Conservation (phyloP, 2,888 invertebrate species). For the Diarsia dahlii region DNA sequence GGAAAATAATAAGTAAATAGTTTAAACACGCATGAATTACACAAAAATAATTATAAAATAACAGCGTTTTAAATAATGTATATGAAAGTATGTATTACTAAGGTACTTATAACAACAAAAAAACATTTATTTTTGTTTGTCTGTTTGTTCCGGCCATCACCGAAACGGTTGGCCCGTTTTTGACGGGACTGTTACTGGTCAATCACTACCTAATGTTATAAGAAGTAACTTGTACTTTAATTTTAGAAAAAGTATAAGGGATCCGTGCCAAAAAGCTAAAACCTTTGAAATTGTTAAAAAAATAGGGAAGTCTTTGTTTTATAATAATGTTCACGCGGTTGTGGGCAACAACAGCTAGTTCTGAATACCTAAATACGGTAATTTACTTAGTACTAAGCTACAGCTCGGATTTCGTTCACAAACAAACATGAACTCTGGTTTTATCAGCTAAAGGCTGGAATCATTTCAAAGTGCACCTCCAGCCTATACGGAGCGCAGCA, state of each 20-base stretch:
- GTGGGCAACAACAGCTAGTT: not conserved
- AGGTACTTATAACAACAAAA: no score
- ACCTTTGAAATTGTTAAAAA: not conserved
- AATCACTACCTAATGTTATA: not conserved
- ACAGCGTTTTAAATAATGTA: no score
- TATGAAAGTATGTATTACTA: no score
- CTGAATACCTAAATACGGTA: not conserved
- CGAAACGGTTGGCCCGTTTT: not conserved
- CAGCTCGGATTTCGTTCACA: not conserved
- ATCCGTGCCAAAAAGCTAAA: not conserved
- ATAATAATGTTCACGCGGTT: no score
- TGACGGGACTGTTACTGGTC: not conserved
- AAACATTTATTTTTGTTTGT: no score
- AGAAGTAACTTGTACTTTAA: not conserved
- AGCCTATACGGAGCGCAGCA: not conserved
- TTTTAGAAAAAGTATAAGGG: not conserved
- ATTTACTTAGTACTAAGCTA: not conserved
- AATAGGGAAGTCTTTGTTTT: not conserved
- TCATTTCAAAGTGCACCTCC: not conserved
- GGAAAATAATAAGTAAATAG: not conserved
- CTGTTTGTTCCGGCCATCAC: not conserved
- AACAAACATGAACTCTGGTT: not conserved
- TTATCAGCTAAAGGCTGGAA: not conserved
- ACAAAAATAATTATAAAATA: no score
- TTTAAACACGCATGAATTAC: not conserved